Conservation (phyloP, 2,888 invertebrate genomes). For the Mesorhabditis belari region DNA sequence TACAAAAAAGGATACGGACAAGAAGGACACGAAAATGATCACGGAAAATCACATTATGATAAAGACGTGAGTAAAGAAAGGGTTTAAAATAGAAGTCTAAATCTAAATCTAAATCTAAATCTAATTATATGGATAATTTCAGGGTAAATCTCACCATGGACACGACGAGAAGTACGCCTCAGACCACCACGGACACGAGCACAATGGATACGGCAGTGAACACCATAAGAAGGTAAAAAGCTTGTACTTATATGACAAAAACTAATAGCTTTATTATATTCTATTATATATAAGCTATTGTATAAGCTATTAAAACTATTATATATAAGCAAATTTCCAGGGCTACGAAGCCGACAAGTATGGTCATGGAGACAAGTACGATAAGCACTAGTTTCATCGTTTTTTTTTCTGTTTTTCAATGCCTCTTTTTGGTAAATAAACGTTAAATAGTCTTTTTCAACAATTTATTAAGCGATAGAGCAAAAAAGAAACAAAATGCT, state of each 20-base stretch:
- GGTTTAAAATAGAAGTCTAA: not conserved
- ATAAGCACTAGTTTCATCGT: not conserved
- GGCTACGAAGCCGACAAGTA: not conserved
- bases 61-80: not conserved
- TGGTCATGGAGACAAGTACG: not conserved
- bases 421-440: no score
- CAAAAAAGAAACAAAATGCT: not conserved
- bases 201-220: not conserved
- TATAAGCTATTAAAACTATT: not conserved
- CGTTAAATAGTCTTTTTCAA: no score
- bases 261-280: no score
- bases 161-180: slow-evolving; percentile 22
- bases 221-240: not conserved
- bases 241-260: not conserved
- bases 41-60: not conserved
- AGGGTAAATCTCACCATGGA: slow-evolving; percentile 3
- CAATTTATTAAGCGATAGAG: not conserved
- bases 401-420: not conserved
- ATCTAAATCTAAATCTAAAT: not conserved
- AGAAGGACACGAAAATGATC: slow-evolving; percentile 4
- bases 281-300: no score
- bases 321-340: not conserved
- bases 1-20: slow-evolving; percentile 26
- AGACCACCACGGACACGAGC: slow-evolving; percentile 5
- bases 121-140: no score